phyloP scores from a whole-genome alignment of 1,140 invertebrate species.

The Agrilus planipennis region DNA sequence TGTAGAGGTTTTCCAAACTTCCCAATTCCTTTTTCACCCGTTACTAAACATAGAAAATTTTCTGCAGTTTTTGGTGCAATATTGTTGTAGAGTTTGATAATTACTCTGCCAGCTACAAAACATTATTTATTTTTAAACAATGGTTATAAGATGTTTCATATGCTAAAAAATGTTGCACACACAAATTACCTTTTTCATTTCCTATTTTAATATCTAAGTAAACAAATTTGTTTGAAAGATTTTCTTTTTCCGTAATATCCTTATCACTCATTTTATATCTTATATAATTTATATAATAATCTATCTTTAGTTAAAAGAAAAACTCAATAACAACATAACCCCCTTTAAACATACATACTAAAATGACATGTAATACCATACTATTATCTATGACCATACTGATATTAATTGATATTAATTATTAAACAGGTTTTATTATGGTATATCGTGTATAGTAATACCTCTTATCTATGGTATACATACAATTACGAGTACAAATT shows the following conservation, averaged over 20 bases:
- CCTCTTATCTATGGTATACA: no score
- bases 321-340: no score
- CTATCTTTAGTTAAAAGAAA: not conserved
- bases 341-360: no score
- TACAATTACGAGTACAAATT: no score
- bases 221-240: constrained; percentile 11
- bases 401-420: no score
- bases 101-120: constrained; percentile 59
- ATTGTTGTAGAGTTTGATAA: constrained; percentile 73
- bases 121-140: constrained; percentile 16
- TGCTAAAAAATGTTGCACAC: no score
- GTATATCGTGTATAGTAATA: no score
- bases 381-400: no score
- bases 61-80: constrained; percentile 81
- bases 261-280: no score
- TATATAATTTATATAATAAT: not conserved
- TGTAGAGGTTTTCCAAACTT: constrained; percentile 54
- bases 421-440: no score
- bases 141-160: constrained; percentile 12
- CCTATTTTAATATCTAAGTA: constrained; percentile 23
- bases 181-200: constrained; percentile 20
- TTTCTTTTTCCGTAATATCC: not conserved
- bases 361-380: no score
- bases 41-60: constrained; percentile 84
- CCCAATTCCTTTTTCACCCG: constrained; percentile 69